Evolutionary conservation across 2,797 vertebrate genomes (phyloP).

Genomic region (Poeciliopsis infans): DNA sequence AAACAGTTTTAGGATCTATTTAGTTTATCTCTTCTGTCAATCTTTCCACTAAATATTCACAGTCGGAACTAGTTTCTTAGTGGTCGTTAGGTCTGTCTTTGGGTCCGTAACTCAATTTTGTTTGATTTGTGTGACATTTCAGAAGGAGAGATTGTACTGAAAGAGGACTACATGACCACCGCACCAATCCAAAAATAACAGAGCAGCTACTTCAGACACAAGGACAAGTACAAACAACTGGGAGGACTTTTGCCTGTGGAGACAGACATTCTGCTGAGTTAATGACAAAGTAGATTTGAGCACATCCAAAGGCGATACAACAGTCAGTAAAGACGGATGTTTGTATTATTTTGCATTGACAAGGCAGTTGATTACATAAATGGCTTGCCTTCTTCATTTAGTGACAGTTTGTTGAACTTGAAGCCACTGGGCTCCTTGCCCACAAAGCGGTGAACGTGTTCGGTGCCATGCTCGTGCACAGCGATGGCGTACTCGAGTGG

Average conservation of each 20-base stretch:
- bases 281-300: background rate
- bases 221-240: conserved; percentile 4
- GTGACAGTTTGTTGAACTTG: conserved; percentile 90
- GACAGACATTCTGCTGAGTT: background rate
- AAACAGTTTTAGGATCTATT: background rate
- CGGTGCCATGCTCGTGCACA: conserved; percentile 84
- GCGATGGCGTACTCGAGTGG: conserved; percentile 90
- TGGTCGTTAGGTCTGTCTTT: background rate
- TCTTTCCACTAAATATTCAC: background rate
- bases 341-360: background rate
- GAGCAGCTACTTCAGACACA: conserved; percentile 1
- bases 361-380: background rate
- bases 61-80: background rate
- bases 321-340: background rate
- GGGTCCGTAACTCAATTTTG: background rate
- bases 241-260: background rate
- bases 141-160: background rate
- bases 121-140: background rate
- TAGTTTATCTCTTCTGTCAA: background rate
- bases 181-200: background rate
- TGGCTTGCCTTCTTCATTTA: conserved; percentile 86
- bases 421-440: conserved; percentile 93
- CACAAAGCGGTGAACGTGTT: conserved; percentile 85
- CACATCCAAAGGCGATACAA: background rate
- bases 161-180: background rate